A percentile compares a stretch with the other conserved stretches of the same genome.
Conservation (phyloP, 2,113 vertebrate genomes). For the Nothobranchius furzeri region DNA sequence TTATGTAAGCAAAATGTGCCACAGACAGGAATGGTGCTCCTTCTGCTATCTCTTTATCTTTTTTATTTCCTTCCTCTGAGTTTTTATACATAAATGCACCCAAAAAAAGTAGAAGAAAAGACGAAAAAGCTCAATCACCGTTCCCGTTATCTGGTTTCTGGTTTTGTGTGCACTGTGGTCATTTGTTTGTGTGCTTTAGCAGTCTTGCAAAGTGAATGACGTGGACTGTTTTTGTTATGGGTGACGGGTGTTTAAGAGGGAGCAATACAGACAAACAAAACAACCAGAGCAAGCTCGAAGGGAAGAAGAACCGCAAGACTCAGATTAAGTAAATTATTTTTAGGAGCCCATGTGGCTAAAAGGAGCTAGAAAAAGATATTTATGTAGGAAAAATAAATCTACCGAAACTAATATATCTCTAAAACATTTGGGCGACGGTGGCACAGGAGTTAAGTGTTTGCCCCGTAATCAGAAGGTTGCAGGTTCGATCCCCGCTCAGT, state of each 20-base stretch:
- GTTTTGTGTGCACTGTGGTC: slow-evolving; percentile 4
- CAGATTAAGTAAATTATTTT: slow-evolving; percentile 19
- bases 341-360: background rate
- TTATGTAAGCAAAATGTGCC: slow-evolving; percentile 24
- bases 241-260: slow-evolving; percentile 17
- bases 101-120: background rate
- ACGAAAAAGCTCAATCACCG: background rate
- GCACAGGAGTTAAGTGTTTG: too few species aligned
- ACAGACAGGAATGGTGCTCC: slow-evolving; percentile 20
- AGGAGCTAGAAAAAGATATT: background rate
- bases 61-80: slow-evolving; percentile 5
- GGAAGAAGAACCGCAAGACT: background rate
- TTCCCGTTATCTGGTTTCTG: slow-evolving; percentile 11
- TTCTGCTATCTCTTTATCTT: slow-evolving; percentile 10
- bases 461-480: too few species aligned
- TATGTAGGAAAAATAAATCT: too few species aligned
- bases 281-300: background rate
- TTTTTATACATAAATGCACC: background rate
- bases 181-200: slow-evolving; percentile 27
- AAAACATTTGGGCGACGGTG: too few species aligned
- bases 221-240: slow-evolving; percentile 15
- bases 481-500: too few species aligned
- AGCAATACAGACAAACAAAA: slow-evolving; percentile 29
- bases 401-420: too few species aligned
- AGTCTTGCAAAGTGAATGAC: background rate